Evolutionary conservation across 2,888 invertebrate genomes (phyloP).

Genomic region (Caenorhabditis zanzibari): DNA sequence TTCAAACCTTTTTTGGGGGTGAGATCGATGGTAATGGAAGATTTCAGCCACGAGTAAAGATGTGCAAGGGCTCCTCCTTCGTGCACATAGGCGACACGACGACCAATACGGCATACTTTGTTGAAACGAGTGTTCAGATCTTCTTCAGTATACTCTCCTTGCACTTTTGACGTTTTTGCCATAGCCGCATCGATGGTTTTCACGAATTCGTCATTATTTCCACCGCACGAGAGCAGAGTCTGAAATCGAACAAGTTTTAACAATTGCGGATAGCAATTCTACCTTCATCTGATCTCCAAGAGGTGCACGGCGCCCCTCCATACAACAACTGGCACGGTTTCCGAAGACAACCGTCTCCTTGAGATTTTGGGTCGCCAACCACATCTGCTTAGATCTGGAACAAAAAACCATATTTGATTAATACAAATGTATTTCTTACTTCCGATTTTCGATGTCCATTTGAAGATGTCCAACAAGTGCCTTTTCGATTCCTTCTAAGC

Average conservation of each 20-base stretch:
- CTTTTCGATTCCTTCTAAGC: conserved; percentile 89
- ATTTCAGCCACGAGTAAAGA: conserved; percentile 65
- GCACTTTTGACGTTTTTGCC: conserved; percentile 88
- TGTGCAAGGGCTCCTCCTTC: conserved; percentile 66
- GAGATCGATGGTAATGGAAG: conserved; percentile 56
- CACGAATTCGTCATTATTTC: conserved; percentile 89
- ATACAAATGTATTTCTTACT: not conserved
- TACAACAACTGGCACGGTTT: conserved; percentile 69
- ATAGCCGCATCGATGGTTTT: conserved; percentile 88
- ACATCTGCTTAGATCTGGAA: conserved; percentile 89
- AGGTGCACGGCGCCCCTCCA: conserved; percentile 80
- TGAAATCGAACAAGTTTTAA: not conserved
- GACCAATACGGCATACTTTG: conserved; percentile 76
- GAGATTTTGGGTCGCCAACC: conserved; percentile 94
- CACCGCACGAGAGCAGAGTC: conserved; percentile 51
- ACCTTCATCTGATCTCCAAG: conserved; percentile 71
- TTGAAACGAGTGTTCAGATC: conserved; percentile 90
- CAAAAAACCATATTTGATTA: conserved; percentile 82
- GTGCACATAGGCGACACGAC: conserved; percentile 64
- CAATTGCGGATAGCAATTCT: not conserved
- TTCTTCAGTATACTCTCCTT: conserved; percentile 93
- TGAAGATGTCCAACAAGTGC: conserved; percentile 86
- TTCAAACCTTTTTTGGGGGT: conserved; percentile 38
- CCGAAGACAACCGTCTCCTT: conserved; percentile 86
- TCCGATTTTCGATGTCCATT: conserved; percentile 65